These are phyloP conservation scores for Pangasius djambal DNA, from an alignment of 2,797 vertebrate species.

Conservation along the genomic window DNA sequence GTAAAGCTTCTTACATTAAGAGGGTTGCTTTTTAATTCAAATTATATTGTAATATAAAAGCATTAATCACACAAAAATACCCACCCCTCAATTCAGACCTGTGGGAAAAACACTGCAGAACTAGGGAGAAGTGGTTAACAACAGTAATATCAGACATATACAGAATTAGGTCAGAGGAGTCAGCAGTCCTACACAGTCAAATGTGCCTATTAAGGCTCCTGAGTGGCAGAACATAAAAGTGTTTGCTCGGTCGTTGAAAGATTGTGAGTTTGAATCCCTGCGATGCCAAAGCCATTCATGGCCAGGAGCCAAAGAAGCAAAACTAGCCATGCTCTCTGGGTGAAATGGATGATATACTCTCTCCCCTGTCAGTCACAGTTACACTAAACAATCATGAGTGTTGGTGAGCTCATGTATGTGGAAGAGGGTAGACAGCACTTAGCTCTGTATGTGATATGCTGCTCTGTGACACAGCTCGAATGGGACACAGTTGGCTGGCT, in stretches of 20 bases:
- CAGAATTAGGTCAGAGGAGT: neutral
- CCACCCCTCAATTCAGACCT: neutral
- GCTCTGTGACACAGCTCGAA: neutral
- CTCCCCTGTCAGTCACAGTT: neutral
- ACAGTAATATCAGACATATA: neutral
- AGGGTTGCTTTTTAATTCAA: neutral
- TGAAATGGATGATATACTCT: neutral
- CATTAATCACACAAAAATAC: neutral
- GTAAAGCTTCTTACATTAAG: neutral
- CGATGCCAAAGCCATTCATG: neutral
- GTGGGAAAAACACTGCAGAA: neutral
- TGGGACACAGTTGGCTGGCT: neutral
- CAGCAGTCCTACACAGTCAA: neutral
- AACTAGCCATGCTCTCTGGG: neutral
- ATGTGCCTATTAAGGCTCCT: neutral
- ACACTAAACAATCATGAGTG: neutral
- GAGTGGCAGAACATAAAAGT: neutral
- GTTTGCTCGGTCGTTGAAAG: neutral
- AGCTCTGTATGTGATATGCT: neutral
- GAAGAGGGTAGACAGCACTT: neutral
- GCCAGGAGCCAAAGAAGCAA: neutral
- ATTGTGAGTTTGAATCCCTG: neutral
- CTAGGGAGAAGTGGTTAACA: neutral
- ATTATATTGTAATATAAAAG: neutral
- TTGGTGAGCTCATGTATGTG: neutral